Evolutionary conservation across 2,113 vertebrate genomes (phyloP).

Genomic region (Leptodactylus fuscus): DNA sequence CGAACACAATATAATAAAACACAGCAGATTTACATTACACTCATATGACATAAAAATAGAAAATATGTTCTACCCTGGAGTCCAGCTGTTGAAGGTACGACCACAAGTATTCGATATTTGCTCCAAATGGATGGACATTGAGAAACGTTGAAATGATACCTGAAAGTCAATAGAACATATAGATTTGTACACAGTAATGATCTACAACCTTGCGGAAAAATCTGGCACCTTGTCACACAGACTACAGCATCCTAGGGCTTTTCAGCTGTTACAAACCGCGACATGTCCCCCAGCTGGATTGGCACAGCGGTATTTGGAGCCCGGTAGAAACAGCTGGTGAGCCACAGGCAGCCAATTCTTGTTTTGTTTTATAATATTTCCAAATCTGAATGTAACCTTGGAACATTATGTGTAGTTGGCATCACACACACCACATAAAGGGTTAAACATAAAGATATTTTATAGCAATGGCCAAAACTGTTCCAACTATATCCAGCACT

Average conservation of each 20-base stretch:
- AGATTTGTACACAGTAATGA: conserved; percentile 43
- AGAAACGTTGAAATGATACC: conserved; percentile 96
- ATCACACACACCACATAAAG: neutral
- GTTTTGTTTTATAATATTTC: neutral
- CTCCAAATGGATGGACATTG: conserved; percentile 95
- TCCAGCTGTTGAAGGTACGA: conserved; percentile 96
- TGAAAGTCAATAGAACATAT: conserved; percentile 71
- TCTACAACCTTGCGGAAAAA: neutral
- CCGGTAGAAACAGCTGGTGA: conserved; percentile 8
- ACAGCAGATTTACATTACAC: neutral
- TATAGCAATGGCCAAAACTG: conserved; percentile 60
- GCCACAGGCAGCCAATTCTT: neutral
- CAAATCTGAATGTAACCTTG: neutral
- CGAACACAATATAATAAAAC: neutral
- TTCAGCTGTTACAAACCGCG: neutral
- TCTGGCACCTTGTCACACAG: neutral
- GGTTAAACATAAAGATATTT: conserved; percentile 45
- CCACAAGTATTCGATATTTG: conserved; percentile 96
- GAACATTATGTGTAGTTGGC: neutral
- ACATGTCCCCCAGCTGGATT: neutral
- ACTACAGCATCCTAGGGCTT: neutral
- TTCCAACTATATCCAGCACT: conserved; percentile 61
- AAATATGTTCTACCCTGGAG: conserved; percentile 83
- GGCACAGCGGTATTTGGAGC: neutral
- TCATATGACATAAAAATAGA: neutral